Base-by-base conservation (phyloP, 2,888 invertebrate species). In the Tupiocoris notatus region DNA sequence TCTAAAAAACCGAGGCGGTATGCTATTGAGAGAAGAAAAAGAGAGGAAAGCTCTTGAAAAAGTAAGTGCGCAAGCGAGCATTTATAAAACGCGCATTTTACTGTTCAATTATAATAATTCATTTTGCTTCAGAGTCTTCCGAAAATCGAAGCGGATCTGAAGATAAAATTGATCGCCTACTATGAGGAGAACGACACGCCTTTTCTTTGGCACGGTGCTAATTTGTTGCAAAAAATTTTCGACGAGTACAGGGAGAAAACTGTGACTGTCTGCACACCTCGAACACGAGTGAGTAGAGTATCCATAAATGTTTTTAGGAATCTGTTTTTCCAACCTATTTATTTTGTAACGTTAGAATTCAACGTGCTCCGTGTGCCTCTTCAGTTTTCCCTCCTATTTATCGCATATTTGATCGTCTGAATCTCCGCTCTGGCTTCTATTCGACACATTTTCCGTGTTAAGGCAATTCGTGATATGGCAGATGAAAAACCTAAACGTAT, bases 1-100 rank as follows among this genome's bases (percentile, higher is more conserved):
- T 63, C 80, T 83, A 1, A 91, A 93, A 81, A 95, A 96, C 84
- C 88, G 96, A 57, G 95, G 96, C 0, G 95, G 96, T 0, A 91
- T 92, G 79, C 85, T 96, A 2, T 84, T 96, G 0, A 88, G 89
- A 70, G 96, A 96, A 83, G 96, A 96, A 83, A 93, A 91, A 81
- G 92, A 94, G 81, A 85, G 95, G n/a, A 95, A 93, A 83, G 86
- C 88, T 7, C 88, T 94, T 9, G 87, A 88, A 39, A 91, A 86
- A 81, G 85, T 83, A 79, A 39, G 39, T n/a, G n/a, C n/a, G n/a
- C n/a, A n/a, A n/a, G n/a, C n/a, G n/a, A n/a, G n/a, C n/a, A n/a
- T n/a, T n/a, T n/a, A n/a, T n/a, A n/a, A 39, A 39, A 39, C 6
- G 78, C 75, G 39, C 58, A 68, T 20, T 39, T 39, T 7, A 3